Conservation (phyloP, 2,113 vertebrate species). For the Tiliqua scincoides region DNA sequence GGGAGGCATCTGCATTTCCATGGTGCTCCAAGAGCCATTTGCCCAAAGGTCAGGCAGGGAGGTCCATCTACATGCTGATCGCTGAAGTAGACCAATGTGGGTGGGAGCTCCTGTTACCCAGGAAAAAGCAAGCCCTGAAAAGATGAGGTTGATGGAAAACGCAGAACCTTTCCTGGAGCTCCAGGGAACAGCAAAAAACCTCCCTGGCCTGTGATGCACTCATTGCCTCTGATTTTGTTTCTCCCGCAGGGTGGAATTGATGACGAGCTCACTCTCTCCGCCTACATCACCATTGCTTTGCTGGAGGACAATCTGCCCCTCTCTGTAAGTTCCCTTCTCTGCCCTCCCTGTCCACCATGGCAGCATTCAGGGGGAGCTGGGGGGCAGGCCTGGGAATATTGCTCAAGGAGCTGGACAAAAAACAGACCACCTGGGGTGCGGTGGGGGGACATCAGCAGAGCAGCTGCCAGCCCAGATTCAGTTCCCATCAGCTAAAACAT, state of each 20-base stretch:
- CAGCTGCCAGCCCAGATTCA: no score
- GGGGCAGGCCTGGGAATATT: no score
- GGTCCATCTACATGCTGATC: background rate
- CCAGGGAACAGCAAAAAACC: no score
- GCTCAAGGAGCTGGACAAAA: no score
- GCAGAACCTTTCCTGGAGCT: background rate
- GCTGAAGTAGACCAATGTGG: background rate
- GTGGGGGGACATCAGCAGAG: no score
- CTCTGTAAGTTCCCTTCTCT: slow-evolving; percentile 53
- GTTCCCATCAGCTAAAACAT: no score
- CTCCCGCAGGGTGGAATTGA: slow-evolving; percentile 56
- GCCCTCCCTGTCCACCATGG: no score
- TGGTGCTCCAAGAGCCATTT: background rate
- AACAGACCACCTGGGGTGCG: no score
- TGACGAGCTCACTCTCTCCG: slow-evolving; percentile 52
- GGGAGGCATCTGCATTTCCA: no score
- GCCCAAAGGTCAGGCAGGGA: background rate
- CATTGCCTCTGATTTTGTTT: background rate
- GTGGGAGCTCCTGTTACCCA: background rate
- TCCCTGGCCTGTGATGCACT: background rate
- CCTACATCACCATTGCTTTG: slow-evolving; percentile 59
- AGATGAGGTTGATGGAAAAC: background rate
- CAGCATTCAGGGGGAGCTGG: no score
- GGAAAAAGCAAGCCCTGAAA: background rate
- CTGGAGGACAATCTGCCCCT: slow-evolving; percentile 52